Evolutionary conservation across 2,888 invertebrate genomes (phyloP), one percentile per base, ranked within the genome.

Genomic region (Andrena flavipes): DNA sequence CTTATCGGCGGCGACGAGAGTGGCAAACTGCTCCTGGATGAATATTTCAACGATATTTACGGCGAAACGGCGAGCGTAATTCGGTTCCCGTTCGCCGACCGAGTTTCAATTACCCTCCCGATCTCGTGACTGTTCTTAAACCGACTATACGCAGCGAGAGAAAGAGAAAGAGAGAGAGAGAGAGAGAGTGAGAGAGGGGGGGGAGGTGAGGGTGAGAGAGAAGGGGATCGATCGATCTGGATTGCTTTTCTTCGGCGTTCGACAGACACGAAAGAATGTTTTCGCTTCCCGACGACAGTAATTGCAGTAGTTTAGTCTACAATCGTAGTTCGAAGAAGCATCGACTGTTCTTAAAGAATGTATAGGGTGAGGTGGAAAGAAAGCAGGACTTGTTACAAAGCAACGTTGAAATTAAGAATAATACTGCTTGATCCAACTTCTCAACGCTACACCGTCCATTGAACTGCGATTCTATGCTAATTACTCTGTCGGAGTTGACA

Each of bases 31-130:
- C 60, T 65, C n/a, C 67, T 63, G 48, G 81, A 82, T 81, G 82
- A 81, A 82, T 82, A 82, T 82, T 81, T 82, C 82, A 81, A 8
- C 35, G 82, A 67, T 82, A 62, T 82, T 82, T 82, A 80, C 73
- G 23, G 30, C 67, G 29, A 68, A 63, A 80, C 63, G 48, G 56
- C 54, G 29, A 10, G 67, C 72, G 80, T 79, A 80, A 80, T 63
- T 80, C 80, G 80, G 80, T 49, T 54, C 65, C 54, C 60, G 51
- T 56, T 65, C 29, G 20, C n/a, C 29, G 42, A 1, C 56, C 26
- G 60, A 30, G 64, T 78, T 80, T 80, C 79, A 70, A 80, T 79
- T 71, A 79, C 65, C 59, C 16, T 29, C n/a, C 16, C 16, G 54
- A 80, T 56, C 20, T 54, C 64, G 42, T 33, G 71, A 80, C 30